Evolutionary conservation across 2,797 vertebrate species (phyloP).

Genomic region (Esox lucius): DNA sequence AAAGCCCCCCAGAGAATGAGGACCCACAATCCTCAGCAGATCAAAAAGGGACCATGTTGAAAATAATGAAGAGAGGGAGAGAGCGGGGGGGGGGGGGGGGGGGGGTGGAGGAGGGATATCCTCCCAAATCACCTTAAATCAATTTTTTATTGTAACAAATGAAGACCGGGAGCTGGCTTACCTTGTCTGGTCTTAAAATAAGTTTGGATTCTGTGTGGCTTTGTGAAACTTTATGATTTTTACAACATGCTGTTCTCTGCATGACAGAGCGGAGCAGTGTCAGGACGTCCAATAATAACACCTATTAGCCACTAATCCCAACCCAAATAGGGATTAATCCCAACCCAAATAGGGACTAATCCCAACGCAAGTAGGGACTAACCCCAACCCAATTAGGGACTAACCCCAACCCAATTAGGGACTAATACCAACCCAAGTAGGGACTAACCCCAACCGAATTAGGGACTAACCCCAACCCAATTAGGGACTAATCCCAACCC

Average conservation of each 20-base stretch:
- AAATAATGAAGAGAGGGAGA: constrained; percentile 72
- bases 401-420: too few species aligned
- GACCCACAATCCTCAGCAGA: constrained; percentile 51
- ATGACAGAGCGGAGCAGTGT: constrained; percentile 73
- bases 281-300: constrained; percentile 75
- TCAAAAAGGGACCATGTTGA: constrained; percentile 74
- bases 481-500: constrained; percentile 56
- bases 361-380: constrained; percentile 39
- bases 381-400: too few species aligned
- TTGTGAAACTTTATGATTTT: constrained; percentile 60
- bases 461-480: constrained; percentile 57
- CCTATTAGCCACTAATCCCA: constrained; percentile 58
- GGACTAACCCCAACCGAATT: constrained; percentile 74
- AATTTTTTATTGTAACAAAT: constrained; percentile 74
- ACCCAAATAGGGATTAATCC: constrained; percentile 70
- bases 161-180: constrained; percentile 62
- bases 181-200: constrained; percentile 72
- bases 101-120: constrained; percentile 28
- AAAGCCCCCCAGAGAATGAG: constrained; percentile 62
- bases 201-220: constrained; percentile 56
- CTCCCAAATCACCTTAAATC: constrained; percentile 65
- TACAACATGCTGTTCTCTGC: constrained; percentile 58
- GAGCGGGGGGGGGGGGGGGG: constrained; percentile 24
- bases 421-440: too few species aligned
- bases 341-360: too few species aligned